Base-by-base conservation (phyloP, 2,797 vertebrate species). In the Tokudaia muenninki region DNA sequence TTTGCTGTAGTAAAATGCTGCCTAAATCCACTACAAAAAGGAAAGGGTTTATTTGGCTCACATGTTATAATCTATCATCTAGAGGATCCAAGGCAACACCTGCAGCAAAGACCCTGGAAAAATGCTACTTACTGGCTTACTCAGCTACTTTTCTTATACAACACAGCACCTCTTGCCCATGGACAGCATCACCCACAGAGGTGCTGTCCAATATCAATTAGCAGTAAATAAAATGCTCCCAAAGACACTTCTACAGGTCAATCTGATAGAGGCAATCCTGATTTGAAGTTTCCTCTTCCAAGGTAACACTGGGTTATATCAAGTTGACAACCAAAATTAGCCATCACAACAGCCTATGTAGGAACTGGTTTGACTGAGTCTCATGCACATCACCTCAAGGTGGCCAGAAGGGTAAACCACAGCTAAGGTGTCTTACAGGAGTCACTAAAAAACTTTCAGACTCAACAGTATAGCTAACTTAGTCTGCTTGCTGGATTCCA, bases 391-490 rank as follows among this genome's bases (percentile, higher is more conserved):
- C 12, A 52, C 57, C 74, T 72, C 0, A 13, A 0, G 0, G 7
- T 0, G 0, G 6, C 61, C 55, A 52, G 61, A 65, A 0, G 0
- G 13, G 1, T 50, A 55, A 55, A 86, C 63, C 6, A 6, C 4
- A 17, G 10, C 10, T 26, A 50, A 47, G 14, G n/a, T 9, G 75
- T 14, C 6, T 78, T 70, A 16, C 44, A 41, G 29, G 67, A 59
- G 44, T 21, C 24, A 37, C 21, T 2, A 26, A 34, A 94, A 44
- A 10, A 70, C 37, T n/a, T 19, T 80, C 1, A 72, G 47, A 37
- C 7, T 70, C 61, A 5, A 21, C 9, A 21, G 3, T 6, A 26
- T 14, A 74, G 67, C 9, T 50, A 41, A 5, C n/a, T 74, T 29
- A 31, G 16, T 74, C 24, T 57, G 41, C n/a, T 21, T 74, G n/a